Evolutionary conservation across 23 tunicate species (phyloP), one percentile per base, ranked within the genome.

Genomic region (Halocynthia roretzi): DNA sequence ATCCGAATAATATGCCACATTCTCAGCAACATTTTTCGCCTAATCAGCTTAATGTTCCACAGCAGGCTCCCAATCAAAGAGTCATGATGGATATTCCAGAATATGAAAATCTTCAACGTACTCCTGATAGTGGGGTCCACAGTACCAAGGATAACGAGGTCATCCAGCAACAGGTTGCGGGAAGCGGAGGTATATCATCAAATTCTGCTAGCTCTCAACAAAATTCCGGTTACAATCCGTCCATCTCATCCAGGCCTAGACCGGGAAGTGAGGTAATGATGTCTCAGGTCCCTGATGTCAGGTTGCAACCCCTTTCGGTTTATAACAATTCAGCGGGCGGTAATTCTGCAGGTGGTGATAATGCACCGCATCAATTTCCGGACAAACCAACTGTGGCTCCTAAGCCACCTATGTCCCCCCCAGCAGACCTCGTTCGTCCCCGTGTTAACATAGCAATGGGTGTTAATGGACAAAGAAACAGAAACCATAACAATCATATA

Each of bases 41-140:
- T 54, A 74, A 74, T 56, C 64, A 54, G 8, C 44, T 31, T 31
- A 22, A 54, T 18, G 64, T 54, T 9, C 62, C 62, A 4, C 78
- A 74, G 31, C 22, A 20, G 22, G 10, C 70, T 8, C 23, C 21
- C 10, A 53, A 40, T 0, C 22, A 52, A 49, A 31, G 44, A 4
- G 44, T 31, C 44, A 31, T 31, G 44, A 31, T 31, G 44, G 56
- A 71, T 10, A 53, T 44, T 44, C 76, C 76, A 11, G 78, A 74
- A 20, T 74, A 52, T 4, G 78, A 74, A 74, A 54, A 74, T 12
- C 14, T 56, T 10, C 78, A 74, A 19, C 60, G 78, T 14, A 74
- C 78, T 50, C 78, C 78, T 9, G 78, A 74, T 54, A 74, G 78
- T 18, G 78, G 78, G 11, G 56, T 74, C 19, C 78, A 74, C 78